Base-by-base conservation (phyloP, 2,888 invertebrate genomes). In the Dione juno region DNA sequence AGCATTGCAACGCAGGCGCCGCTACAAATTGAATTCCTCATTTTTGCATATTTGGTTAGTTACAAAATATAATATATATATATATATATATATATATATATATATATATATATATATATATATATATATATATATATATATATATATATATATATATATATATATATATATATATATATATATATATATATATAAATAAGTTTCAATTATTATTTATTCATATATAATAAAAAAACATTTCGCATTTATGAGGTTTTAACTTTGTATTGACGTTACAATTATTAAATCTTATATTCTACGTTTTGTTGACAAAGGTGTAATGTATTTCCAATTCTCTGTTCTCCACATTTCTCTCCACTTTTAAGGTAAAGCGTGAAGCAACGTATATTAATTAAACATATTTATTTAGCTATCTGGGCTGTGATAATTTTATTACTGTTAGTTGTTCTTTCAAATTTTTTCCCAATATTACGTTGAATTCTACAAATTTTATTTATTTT, bases 341-440 rank as follows among this genome's bases (percentile, higher is more conserved):
- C 35, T 35, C n/a, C n/a, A 13, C 35, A 9, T 35, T n/a, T n/a
- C n/a, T 45, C n/a, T 41, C 41, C 14, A 50, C 9, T 8, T 8
- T 3, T 57, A 11, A n/a, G 40, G 14, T 59, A n/a, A 19, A 59
- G 21, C 21, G 41, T 58, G 41, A 28, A 43, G 28, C 43, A 14
- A 63, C 21, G 19, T 40, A 59, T 28, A 52, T 52, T n/a, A 1
- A 21, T 59, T 21, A n/a, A 64, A 43, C 19, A 53, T 53, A 54
- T 68, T 63, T 63, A 43, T 70, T 66, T 59, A 69, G 50, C 66
- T 57, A 69, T 43, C 66, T 78, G 81, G 81, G 84, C 85, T 89
- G 87, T 88, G 86, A 88, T 88, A 87, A 74, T 75, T 78, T 76
- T 77, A 76, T 75, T 74, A 75, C 74, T 77, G 75, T 67, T 72